Evolutionary conservation across 2,113 vertebrate species (phyloP).

Genomic region (Nothocercus julius): DNA sequence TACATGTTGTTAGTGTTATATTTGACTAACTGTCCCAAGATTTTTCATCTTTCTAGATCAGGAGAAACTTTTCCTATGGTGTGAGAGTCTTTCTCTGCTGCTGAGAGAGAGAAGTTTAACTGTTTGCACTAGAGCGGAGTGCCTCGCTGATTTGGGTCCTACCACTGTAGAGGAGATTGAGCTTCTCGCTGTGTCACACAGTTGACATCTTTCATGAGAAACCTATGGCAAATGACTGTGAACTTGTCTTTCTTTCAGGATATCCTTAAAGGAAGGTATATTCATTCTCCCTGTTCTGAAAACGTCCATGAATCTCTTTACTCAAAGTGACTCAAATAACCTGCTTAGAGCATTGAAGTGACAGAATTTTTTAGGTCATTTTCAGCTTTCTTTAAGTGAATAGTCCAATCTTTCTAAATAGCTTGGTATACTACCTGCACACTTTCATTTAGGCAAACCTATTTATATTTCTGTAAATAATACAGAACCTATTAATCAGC

Average conservation of each 20-base stretch:
- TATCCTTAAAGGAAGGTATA: not conserved
- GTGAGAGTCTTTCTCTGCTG: not conserved
- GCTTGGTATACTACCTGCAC: not conserved
- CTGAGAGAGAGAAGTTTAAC: not conserved
- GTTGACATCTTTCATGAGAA: not conserved
- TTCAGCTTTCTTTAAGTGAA: not conserved
- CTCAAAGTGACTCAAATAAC: not conserved
- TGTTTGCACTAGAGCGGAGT: not conserved
- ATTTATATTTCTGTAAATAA: not conserved
- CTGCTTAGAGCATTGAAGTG: not conserved
- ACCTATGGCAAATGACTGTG: not conserved
- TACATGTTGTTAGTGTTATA: not conserved
- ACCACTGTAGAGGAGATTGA: not conserved
- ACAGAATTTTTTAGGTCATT: not conserved
- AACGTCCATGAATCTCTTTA: not conserved
- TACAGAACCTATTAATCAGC: not conserved
- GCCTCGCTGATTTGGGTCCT: not conserved
- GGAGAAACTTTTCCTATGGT: not conserved
- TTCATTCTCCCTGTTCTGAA: not conserved
- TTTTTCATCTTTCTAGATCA: not conserved
- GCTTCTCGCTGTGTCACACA: not conserved
- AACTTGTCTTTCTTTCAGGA: not conserved
- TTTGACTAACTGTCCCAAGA: constrained; percentile 20
- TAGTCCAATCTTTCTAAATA: not conserved
- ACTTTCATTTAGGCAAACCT: not conserved